Percentiles rank a stretch among this genome's conserved stretches.
These are phyloP conservation scores for Auanema sp. DNA, from an alignment of 2,888 invertebrate species.

Conservation along the genomic window DNA sequence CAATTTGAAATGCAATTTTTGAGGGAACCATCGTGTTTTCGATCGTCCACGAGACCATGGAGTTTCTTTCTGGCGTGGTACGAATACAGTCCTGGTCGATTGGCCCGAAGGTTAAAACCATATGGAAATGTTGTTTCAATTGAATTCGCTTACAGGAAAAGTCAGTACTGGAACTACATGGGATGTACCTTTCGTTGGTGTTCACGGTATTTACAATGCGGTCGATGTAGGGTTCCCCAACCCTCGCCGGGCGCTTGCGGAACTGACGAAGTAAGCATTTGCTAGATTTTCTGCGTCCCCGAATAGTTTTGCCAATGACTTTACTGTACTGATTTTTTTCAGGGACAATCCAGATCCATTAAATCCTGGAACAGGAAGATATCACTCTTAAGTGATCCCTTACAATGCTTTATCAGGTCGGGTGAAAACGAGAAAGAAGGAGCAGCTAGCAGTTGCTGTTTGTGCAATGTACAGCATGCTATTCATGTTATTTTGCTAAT, in stretches of 20 bases:
- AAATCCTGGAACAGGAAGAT: slow-evolving; percentile 47
- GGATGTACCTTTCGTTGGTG: slow-evolving; percentile 53
- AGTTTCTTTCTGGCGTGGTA: slow-evolving; percentile 56
- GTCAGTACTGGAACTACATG: slow-evolving; percentile 46
- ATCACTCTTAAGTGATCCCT: background rate
- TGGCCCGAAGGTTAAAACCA: slow-evolving; percentile 54
- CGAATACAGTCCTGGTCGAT: slow-evolving; percentile 52
- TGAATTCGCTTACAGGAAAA: slow-evolving; percentile 31
- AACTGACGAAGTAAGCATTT: slow-evolving; percentile 46
- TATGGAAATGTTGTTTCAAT: too few species aligned
- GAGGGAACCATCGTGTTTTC: slow-evolving; percentile 47
- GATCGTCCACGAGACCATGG: slow-evolving; percentile 56
- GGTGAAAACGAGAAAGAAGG: too few species aligned
- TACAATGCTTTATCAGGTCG: too few species aligned
- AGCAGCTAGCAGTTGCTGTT: too few species aligned
- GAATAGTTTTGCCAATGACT: too few species aligned
- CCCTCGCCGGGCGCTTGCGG: slow-evolving; percentile 33
- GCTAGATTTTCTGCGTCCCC: too few species aligned
- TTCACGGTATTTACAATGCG: slow-evolving; percentile 46
- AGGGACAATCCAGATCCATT: slow-evolving; percentile 49
- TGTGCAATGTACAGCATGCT: too few species aligned
- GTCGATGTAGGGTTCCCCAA: slow-evolving; percentile 57
- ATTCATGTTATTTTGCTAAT: too few species aligned
- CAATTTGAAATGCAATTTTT: slow-evolving; percentile 9
- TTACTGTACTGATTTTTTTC: slow-evolving; percentile 23